A percentile compares a stretch with the other conserved stretches of the same genome.
Conservation (phyloP, 2,888 invertebrate genomes). For the Chouioia cunea region DNA sequence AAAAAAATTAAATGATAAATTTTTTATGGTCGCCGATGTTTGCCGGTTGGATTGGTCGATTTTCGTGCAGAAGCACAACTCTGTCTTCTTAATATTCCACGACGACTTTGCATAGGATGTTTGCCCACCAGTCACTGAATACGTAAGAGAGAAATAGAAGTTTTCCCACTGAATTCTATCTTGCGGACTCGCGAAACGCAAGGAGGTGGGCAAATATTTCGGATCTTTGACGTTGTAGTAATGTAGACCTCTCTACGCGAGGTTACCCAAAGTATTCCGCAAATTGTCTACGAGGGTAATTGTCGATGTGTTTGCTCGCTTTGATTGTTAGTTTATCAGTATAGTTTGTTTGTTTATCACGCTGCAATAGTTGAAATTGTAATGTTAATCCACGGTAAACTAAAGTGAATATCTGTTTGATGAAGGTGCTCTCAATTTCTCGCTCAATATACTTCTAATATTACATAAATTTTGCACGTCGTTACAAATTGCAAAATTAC, state of each 20-base stretch:
- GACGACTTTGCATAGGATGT: constrained; percentile 12
- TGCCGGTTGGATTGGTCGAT: constrained; percentile 15
- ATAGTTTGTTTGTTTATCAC: no score
- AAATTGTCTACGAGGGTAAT: no score
- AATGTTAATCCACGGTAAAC: no score
- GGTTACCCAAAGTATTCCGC: no score
- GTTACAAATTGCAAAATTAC: no score
- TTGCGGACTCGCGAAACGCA: not conserved
- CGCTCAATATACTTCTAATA: no score
- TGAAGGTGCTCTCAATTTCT: no score
- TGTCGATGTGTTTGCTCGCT: not conserved
- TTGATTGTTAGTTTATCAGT: not conserved
- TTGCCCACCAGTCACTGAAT: constrained; percentile 14
- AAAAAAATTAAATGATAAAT: constrained; percentile 2
- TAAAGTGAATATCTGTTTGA: no score
- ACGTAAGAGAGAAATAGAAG: constrained; percentile 1
- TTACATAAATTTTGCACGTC: no score
- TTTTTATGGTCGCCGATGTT: constrained; percentile 4
- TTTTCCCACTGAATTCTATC: not conserved
- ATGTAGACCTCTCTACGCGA: no score
- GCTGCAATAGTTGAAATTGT: no score
- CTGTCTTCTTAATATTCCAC: constrained; percentile 9
- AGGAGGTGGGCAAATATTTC: constrained; percentile 18
- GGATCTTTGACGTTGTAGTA: not conserved
- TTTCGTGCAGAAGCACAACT: not conserved